These are phyloP conservation scores for Agrypnia vestita DNA, from an alignment of 1,140 invertebrate genomes.

Conservation along the genomic window DNA sequence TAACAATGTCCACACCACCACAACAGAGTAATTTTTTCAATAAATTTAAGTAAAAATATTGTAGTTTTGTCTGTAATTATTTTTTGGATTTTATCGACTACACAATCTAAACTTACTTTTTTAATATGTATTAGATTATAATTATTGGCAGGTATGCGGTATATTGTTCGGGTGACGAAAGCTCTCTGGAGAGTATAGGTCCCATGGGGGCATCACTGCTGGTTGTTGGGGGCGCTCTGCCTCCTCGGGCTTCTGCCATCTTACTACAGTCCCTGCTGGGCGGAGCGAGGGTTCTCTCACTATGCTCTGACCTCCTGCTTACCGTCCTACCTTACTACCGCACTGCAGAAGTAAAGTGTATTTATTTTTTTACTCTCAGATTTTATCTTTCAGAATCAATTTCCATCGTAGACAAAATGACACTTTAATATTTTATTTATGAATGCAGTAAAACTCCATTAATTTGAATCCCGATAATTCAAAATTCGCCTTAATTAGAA, in stretches of 20 bases:
- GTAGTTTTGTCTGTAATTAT: too few relatives aligned
- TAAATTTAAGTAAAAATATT: too few relatives aligned
- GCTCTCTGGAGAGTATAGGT: constrained; percentile 73
- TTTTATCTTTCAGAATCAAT: too few relatives aligned
- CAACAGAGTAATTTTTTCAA: too few relatives aligned
- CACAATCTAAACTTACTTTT: constrained; percentile 9
- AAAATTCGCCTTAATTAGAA: too few relatives aligned
- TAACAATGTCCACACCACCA: too few relatives aligned
- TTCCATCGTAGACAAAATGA: too few relatives aligned
- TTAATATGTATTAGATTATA: not conserved
- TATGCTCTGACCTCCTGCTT: constrained; percentile 88
- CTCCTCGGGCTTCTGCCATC: constrained; percentile 76
- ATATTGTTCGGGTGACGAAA: constrained; percentile 55
- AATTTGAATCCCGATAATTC: too few relatives aligned
- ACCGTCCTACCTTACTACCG: constrained; percentile 85
- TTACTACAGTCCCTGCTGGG: constrained; percentile 82
- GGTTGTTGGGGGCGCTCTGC: constrained; percentile 84
- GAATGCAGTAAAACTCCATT: too few relatives aligned
- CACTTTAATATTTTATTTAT: too few relatives aligned
- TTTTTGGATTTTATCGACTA: too few relatives aligned
- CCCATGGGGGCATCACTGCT: constrained; percentile 81
- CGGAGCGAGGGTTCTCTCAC: constrained; percentile 84
- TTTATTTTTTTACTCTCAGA: constrained; percentile 24
- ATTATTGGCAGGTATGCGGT: constrained; percentile 56
- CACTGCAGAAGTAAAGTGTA: constrained; percentile 80